Conservation (phyloP, 2,113 vertebrate species). For the Caranx melampygus region DNA sequence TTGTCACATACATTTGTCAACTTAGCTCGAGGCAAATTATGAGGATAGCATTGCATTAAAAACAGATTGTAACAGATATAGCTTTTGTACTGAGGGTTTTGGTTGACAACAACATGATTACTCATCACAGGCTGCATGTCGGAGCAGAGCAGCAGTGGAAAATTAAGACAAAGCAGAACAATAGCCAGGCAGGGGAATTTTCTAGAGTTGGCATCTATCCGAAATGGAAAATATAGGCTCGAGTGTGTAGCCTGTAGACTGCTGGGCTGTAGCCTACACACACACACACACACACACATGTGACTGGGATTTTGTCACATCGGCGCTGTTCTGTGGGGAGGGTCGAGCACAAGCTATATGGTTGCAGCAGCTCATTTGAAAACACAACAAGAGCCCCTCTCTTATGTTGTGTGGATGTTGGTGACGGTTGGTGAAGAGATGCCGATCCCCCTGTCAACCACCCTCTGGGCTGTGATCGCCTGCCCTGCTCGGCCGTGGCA, state of each 20-base stretch:
- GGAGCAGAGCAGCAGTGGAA: not conserved
- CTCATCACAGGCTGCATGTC: not conserved
- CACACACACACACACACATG: slow-evolving; percentile 32
- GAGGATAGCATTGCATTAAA: not conserved
- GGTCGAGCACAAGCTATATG: slow-evolving; percentile 9
- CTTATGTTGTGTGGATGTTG: no score
- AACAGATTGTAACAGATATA: not conserved
- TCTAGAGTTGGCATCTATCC: slow-evolving; percentile 37
- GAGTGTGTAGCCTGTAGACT: slow-evolving; percentile 18
- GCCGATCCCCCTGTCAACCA: not conserved
- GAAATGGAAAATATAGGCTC: slow-evolving; percentile 35
- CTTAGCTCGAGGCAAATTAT: not conserved
- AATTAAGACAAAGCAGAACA: slow-evolving; percentile 39
- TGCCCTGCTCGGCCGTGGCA: slow-evolving; percentile 20
- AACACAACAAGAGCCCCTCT: not conserved
- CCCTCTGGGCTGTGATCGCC: not conserved
- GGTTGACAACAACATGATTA: not conserved
- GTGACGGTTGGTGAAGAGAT: slow-evolving; percentile 1
- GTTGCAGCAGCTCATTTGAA: slow-evolving; percentile 5
- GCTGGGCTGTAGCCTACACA: slow-evolving; percentile 6
- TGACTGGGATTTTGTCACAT: slow-evolving; percentile 70
- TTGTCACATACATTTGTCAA: not conserved
- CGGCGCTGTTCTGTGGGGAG: slow-evolving; percentile 38
- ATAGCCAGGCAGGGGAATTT: slow-evolving; percentile 15
- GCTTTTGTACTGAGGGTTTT: not conserved